These are phyloP conservation scores for Scaptomyza montana DNA, from an alignment of 1,140 invertebrate genomes.

Conservation along the genomic window DNA sequence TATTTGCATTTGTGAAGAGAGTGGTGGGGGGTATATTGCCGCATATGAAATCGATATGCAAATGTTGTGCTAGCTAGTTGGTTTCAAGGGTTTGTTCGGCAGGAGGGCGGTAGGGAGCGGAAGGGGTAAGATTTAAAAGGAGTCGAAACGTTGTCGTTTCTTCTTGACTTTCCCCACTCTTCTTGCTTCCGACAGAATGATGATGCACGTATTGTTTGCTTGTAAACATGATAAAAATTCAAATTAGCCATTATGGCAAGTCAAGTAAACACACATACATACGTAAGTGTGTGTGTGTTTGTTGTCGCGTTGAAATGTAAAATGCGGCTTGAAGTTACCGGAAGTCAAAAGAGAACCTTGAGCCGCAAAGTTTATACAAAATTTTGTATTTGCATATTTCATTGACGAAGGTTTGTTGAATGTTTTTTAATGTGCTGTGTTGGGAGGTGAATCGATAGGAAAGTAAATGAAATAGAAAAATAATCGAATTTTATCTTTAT, in stretches of 20 bases:
- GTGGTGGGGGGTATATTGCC: slow-evolving; percentile 44
- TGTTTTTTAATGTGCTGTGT: background rate
- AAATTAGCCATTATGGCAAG: slow-evolving; percentile 76
- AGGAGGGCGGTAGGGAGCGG: background rate
- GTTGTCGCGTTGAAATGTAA: slow-evolving; percentile 70
- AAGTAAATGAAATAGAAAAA: slow-evolving; percentile 11
- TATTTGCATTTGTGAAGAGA: slow-evolving; percentile 50
- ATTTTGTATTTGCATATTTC: slow-evolving; percentile 66
- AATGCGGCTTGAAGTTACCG: slow-evolving; percentile 77
- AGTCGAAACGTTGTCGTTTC: slow-evolving; percentile 10
- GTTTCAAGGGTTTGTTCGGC: background rate
- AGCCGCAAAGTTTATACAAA: slow-evolving; percentile 7
- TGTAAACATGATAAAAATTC: slow-evolving; percentile 83
- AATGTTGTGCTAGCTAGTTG: slow-evolving; percentile 63
- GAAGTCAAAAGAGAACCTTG: slow-evolving; percentile 60
- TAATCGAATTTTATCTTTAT: too few relatives aligned
- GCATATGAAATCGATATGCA: slow-evolving; percentile 83
- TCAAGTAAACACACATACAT: slow-evolving; percentile 9
- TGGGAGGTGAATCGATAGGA: slow-evolving; percentile 50
- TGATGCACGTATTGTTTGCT: slow-evolving; percentile 82
- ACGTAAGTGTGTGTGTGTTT: slow-evolving; percentile 27
- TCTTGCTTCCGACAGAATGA: slow-evolving; percentile 45
- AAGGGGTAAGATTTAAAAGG: background rate
- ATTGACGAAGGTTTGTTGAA: slow-evolving; percentile 14
- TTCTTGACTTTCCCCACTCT: background rate